Conservation (phyloP, 2,797 vertebrate genomes). For the Carduelis carduelis region DNA sequence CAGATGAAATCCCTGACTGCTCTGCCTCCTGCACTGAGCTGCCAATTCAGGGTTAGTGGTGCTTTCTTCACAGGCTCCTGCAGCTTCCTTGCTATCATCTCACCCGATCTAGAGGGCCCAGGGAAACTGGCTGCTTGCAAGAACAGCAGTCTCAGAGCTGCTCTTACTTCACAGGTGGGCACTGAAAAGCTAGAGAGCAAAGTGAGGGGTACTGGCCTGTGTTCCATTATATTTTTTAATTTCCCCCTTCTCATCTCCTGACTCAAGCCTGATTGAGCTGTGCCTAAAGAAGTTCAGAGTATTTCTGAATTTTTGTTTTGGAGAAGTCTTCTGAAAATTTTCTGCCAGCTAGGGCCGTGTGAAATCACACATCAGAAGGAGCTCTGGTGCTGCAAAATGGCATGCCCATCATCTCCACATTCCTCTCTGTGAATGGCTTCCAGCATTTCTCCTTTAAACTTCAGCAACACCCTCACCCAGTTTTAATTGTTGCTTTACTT, state of each 20-base stretch:
- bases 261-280: not conserved
- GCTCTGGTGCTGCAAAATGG: not conserved
- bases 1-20: not conserved
- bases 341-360: not conserved
- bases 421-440: not conserved
- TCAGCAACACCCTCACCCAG: not conserved
- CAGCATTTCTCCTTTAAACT: slow-evolving; percentile 3
- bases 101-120: not conserved
- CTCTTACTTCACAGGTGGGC: not conserved
- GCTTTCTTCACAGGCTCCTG: not conserved
- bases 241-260: not conserved
- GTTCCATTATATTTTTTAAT: not conserved
- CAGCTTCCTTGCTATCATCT: not conserved
- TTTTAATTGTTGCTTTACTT: slow-evolving; percentile 20
- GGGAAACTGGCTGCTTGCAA: not conserved
- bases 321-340: not conserved
- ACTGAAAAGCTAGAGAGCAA: not conserved
- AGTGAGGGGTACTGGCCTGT: not conserved
- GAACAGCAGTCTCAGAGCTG: not conserved
- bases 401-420: not conserved
- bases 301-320: not conserved
- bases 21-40: not conserved
- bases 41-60: not conserved
- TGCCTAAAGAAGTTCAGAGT: not conserved
- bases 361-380: slow-evolving; percentile 9